Evolutionary conservation across 2,797 vertebrate genomes (phyloP), one percentile per base, ranked within the genome.

Genomic region (Phyllotis vaccarum): DNA sequence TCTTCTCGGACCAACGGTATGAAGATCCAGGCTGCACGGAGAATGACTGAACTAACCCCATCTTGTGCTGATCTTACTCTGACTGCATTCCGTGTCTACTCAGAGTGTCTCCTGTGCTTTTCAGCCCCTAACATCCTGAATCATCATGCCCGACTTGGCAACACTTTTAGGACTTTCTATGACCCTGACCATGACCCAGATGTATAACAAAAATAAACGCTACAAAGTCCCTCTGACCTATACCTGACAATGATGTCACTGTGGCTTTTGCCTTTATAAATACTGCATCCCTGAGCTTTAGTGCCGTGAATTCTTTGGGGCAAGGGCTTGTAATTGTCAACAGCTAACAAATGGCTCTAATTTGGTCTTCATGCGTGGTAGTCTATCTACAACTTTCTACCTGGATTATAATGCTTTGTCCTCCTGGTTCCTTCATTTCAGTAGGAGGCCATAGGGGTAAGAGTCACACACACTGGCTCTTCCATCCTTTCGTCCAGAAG

Each of bases 401-500:
- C 37, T 82, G 9, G 27, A 62, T 16, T 3, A 82, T 62, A 43
- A 31, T 9, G 43, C 56, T 94, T 85, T 70, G 13, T 75, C 72
- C 8, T 34, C 43, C 3, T 37, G 74, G 54, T 34, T 31, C 24
- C 75, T 86, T 31, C 37, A 74, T 64, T 21, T 90, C 80, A 83
- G 85, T 12, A 4, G 21, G 40, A 86, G 37, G 24, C 75, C 37
- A 72, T 7, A 1, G 37, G 22, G 56, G 83, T 43, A 17, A 24
- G 13, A 12, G 21, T 64, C 21, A 37, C 27, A 90, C 29, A 2
- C 49, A 40, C 19, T 2, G 0, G 80, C 52, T 46, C 54, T 52
- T 79, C 78, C 40, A 54, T 40, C 31, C 31, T 89, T 91, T 91
- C n/a, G 29, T 78, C 31, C 43, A 76, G 31, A 95, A 94, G 52